Evolutionary conservation across 2,888 invertebrate species (phyloP), one percentile per base, ranked within the genome.

Genomic region (Lymantria dispar): DNA sequence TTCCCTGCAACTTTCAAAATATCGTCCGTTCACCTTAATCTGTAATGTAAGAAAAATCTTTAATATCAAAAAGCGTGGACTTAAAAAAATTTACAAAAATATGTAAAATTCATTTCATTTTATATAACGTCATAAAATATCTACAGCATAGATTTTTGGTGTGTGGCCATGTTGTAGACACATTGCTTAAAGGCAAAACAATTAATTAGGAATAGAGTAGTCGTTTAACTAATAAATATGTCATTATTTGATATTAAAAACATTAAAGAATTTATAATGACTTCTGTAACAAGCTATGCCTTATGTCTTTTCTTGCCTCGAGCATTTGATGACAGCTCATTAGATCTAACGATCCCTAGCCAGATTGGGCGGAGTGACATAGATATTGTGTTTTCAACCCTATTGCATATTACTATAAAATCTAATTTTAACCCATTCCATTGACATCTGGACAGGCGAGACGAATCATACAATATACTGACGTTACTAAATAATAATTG

Each of bases 401-500:
- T 55, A 56, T 39, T 0, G 1, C 2, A 29, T n/a, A 33, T 22
- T 3, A 10, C n/a, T 8, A 13, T 50, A 58, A 11, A 48, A 54
- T 49, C 45, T 14, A 52, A 29, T 29, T 55, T 44, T 56, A 13
- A 7, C 48, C 31, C 38, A n/a, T 1, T 33, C 3, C 1, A 0
- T 48, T 58, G 56, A 68, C 65, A 67, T 40, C 36, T 60, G 49
- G 41, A 58, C 43, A 51, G 60, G 54, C 60, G 54, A 50, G 50
- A 62, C 56, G 56, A 64, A 62, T 60, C 54, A 45, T 49, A 58
- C 53, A 59, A 67, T 67, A 64, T 62, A 60, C 58, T 54, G 64
- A 70, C 71, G 72, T 60, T 61, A 76, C 77, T 77, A 76, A 33
- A 73, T 68, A 66, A 69, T 73, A 69, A 77, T 75, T 75, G 74